Base-by-base conservation (phyloP, 2,888 invertebrate species). In the Catocala nupta region DNA sequence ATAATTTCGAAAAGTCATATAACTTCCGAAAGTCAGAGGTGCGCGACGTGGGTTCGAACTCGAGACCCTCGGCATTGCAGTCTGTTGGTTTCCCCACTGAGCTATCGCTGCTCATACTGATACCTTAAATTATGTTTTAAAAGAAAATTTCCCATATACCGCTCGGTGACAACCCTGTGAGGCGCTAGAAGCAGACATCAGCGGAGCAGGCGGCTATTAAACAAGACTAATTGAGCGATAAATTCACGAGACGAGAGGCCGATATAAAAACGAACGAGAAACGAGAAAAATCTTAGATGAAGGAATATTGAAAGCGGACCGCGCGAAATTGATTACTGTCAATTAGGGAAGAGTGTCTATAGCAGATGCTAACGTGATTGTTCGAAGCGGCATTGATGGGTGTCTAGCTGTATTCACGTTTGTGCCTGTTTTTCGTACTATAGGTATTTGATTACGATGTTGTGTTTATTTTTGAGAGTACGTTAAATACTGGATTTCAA, bases 181-280 rank as follows among this genome's bases (percentile, higher is more conserved):
- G 82, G 83, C 87, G 88, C 89, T 90, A 89, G 92, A 90, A 90
- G 92, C 91, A 93, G 94, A 93, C 94, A 94, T 92, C 93, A 93
- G 91, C 90, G 88, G 90, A 91, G 92, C 93, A 90, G 93, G 93
- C 93, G 88, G 92, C 94, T 94, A 94, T 94, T 94, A 94, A 94
- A 94, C 93, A 94, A 94, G 94, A 94, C 94, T 94, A 94, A 94
- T 94, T 94, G 94, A 94, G 94, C 94, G 93, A 94, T 94, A 94
- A 94, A 94, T 94, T 92, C 92, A 89, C 86, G 87, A 90, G 91
- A 89, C 90, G 90, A 87, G 91, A 88, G 77, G 86, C 86, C 90
- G 91, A 89, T 88, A 89, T 90, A 92, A 92, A 92, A 92, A 91
- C 90, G 89, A 83, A 85, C 85, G 89, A 86, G 85, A 81, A 83